Percentiles rank a stretch among this genome's conserved stretches.
phyloP scores from a whole-genome alignment of 1,140 invertebrate genomes.

The Choristoneura fumiferana region DNA sequence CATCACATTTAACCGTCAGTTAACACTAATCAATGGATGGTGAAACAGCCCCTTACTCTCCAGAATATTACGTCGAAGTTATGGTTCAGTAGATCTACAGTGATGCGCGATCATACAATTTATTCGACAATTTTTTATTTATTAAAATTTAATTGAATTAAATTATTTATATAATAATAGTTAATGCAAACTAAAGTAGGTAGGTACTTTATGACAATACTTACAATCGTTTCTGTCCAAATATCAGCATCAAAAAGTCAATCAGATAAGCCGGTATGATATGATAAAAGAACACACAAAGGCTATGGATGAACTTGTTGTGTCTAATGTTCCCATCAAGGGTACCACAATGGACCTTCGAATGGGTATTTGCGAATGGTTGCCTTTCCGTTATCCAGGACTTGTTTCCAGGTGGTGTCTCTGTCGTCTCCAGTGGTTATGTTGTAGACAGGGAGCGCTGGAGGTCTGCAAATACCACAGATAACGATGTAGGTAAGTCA shows the following conservation, averaged over 20 bases:
- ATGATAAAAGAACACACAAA: constrained; percentile 90
- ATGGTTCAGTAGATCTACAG: too few species aligned
- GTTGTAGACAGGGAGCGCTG: constrained; percentile 86
- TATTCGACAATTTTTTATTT: too few species aligned
- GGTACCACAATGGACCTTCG: constrained; percentile 90
- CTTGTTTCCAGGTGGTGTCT: constrained; percentile 89
- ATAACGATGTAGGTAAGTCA: too few species aligned
- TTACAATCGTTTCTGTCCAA: constrained; percentile 91
- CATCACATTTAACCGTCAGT: too few species aligned
- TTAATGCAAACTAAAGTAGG: constrained; percentile 9
- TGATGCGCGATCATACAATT: too few species aligned
- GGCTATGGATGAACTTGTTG: constrained; percentile 84
- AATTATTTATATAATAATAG: background rate
- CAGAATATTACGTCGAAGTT: too few species aligned
- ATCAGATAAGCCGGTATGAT: constrained; percentile 92
- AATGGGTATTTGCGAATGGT: constrained; percentile 87
- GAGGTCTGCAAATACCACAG: constrained; percentile 63
- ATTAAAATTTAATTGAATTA: too few species aligned
- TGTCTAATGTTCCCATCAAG: constrained; percentile 87
- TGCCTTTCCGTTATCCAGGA: constrained; percentile 85
- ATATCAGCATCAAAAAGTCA: constrained; percentile 88
- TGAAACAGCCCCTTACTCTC: too few species aligned
- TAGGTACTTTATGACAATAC: constrained; percentile 60
- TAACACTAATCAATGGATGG: too few species aligned
- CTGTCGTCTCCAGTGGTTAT: constrained; percentile 83